Percentiles rank a stretch among this genome's conserved stretches.
phyloP scores from a whole-genome alignment of 2,797 vertebrate genomes.

The Ambastaia sidthimunki region DNA sequence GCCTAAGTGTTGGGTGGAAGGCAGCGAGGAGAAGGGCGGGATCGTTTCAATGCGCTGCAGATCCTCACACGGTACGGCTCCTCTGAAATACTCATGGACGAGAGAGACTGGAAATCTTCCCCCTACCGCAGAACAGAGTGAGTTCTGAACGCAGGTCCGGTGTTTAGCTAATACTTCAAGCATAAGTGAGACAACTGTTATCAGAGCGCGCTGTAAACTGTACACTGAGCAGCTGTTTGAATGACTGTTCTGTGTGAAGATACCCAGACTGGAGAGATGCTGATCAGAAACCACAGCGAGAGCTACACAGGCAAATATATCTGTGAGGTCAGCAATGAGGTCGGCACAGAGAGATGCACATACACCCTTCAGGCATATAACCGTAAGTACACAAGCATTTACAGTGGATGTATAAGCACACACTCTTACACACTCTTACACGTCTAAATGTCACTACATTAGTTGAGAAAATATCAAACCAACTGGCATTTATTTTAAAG shows the following conservation, averaged over 20 bases:
- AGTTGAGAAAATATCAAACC: background rate
- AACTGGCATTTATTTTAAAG: background rate
- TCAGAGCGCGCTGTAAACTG: background rate
- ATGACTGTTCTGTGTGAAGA: conserved; percentile 67
- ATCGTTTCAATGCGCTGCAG: conserved; percentile 72
- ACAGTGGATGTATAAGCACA: conserved; percentile 39
- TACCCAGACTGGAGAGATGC: conserved; percentile 77
- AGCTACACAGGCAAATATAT: conserved; percentile 80
- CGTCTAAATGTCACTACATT: conserved; percentile 2
- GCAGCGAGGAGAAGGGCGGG: conserved; percentile 72
- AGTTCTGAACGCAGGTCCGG: background rate
- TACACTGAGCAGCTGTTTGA: background rate
- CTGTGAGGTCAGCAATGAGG: conserved; percentile 83
- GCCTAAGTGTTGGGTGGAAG: conserved; percentile 81
- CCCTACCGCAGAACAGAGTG: conserved; percentile 62
- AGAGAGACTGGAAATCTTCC: conserved; percentile 71
- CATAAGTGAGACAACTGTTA: background rate
- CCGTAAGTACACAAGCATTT: conserved; percentile 70
- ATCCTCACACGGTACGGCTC: conserved; percentile 69
- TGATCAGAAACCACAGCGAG: conserved; percentile 80
- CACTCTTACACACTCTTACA: conserved; percentile 6
- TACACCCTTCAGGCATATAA: conserved; percentile 75
- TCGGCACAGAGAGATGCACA: conserved; percentile 81
- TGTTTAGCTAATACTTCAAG: background rate
- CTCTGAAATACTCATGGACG: conserved; percentile 75